phyloP scores from a whole-genome alignment of 1,140 invertebrate genomes.

The Trachymyrmex cornetzi region DNA sequence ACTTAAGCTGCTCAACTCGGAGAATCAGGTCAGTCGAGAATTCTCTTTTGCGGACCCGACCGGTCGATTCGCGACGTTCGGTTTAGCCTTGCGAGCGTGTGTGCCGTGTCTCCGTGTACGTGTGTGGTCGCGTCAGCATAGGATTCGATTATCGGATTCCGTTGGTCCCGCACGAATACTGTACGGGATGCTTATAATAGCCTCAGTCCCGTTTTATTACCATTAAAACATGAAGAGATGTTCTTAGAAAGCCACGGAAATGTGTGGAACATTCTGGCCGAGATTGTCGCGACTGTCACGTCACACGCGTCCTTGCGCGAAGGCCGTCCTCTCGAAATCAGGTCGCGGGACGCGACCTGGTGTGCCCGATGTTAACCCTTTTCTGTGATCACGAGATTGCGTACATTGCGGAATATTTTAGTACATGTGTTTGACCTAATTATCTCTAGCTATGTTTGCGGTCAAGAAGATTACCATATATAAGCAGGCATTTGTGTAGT shows the following conservation, averaged over 20 bases:
- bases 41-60: neutral
- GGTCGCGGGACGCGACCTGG: constrained; percentile 35
- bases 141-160: constrained; percentile 58
- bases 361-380: neutral
- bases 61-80: constrained; percentile 35
- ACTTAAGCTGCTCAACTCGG: constrained; percentile 97
- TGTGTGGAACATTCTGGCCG: constrained; percentile 28
- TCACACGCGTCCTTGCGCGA: constrained; percentile 55
- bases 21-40: constrained; percentile 95
- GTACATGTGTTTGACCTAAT: constrained; percentile 26
- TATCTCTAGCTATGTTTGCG: neutral
- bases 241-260: neutral
- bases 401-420: constrained; percentile 11
- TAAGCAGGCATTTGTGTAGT: neutral
- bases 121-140: neutral
- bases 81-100: constrained; percentile 7
- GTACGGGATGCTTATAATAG: neutral
- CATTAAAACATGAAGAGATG: neutral
- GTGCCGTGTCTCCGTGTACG: neutral
- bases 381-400: neutral
- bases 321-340: constrained; percentile 38
- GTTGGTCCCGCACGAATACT: neutral
- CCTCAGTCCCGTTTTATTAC: neutral
- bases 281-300: constrained; percentile 18
- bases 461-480: neutral